Base-by-base conservation (phyloP, 2,888 invertebrate genomes). In the Idaea biselata region DNA sequence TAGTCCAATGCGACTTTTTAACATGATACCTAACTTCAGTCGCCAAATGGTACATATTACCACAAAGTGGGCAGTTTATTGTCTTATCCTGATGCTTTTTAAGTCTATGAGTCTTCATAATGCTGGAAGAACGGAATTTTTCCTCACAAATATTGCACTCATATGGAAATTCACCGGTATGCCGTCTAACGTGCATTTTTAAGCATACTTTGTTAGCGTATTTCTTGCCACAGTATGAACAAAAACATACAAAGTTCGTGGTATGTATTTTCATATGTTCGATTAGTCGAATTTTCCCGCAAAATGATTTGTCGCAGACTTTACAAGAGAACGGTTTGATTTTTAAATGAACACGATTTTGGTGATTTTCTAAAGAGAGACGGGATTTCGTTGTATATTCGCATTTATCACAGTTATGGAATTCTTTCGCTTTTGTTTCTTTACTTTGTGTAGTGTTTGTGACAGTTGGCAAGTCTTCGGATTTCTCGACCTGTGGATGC, bases 1-100 rank as follows among this genome's bases (percentile, higher is more conserved):
- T 78, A 55, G 77, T 81, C 83, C 83, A 84, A 70, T 84, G 84
- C 0, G 72, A 70, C 60, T 80, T 82, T 59, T 82, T 83, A 8
- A 83, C 81, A 63, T 84, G 84, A 58, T 77, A 75, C 32, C 84
- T 74, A 80, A 84, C 80, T 59, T 82, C 79, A n/a, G 80, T 72
- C 0, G 71, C 75, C 58, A 81, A 71, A 62, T 76, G 77, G 59
- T 81, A 82, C 82, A 81, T 79, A 53, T 69, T 73, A 31, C 79
- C 78, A 62, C 84, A 84, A 14, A 82, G 58, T 0, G 84, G 84
- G 63, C 84, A 84, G 0, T 67, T 53, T 4, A 83, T 65, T 0
- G 77, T 78, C 18, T 81, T 83, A 33, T 80, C 79, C 4, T 75
- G 73, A 71, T 84, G 83, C 44, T 78, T 83, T 33, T 81, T 79